These are phyloP conservation scores for Hydrolagus colliei DNA, from an alignment of 2,797 vertebrate genomes.

Conservation along the genomic window DNA sequence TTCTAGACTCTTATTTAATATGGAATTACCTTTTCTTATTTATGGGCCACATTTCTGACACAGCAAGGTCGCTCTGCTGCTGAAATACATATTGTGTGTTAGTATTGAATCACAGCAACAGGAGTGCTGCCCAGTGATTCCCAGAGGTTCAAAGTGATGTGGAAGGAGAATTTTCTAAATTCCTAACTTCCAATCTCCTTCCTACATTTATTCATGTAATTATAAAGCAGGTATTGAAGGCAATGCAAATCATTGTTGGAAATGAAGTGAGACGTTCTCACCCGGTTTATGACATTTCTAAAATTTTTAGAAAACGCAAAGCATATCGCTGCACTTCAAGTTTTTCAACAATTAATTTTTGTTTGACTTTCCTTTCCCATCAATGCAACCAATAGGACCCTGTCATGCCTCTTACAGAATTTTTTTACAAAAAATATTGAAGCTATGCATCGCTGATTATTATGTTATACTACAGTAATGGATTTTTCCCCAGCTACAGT, in stretches of 20 bases:
- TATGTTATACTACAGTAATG: conserved; percentile 40
- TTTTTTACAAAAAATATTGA: conserved; percentile 36
- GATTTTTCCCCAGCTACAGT: conserved; percentile 42
- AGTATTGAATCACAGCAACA: no score
- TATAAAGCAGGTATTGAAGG: neutral
- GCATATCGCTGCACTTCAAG: no score
- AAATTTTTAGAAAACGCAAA: conserved; percentile 4
- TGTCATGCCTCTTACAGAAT: conserved; percentile 8
- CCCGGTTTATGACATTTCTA: neutral
- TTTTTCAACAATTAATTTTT: neutral
- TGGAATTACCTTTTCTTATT: neutral
- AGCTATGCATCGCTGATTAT: conserved; percentile 46
- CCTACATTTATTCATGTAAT: neutral
- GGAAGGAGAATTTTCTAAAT: neutral
- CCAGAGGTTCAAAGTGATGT: neutral
- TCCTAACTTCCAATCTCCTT: neutral
- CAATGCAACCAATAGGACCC: neutral
- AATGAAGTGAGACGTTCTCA: neutral
- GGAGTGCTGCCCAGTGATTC: neutral
- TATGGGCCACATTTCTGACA: neutral
- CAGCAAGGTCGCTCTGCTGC: neutral
- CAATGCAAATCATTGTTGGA: neutral
- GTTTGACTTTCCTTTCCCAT: neutral
- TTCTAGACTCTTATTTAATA: neutral
- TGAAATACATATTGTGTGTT: neutral